Base-by-base conservation (phyloP, 2,113 vertebrate species). In the Vulpes vulpes region DNA sequence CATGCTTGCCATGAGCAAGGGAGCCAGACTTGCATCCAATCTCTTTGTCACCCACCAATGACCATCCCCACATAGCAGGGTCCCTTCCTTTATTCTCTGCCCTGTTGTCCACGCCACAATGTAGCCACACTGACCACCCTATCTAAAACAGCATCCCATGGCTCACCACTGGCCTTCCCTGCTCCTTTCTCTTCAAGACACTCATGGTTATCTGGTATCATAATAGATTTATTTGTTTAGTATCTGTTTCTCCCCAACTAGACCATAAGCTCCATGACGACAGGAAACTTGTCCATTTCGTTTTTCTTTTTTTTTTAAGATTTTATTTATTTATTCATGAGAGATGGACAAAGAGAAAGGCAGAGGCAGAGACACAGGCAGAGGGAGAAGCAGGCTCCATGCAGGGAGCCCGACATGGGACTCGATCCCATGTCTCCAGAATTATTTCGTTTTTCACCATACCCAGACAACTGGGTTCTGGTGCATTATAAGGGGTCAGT, bases 111-210 rank as follows among this genome's bases (percentile, higher is more conserved):
- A 30, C 20, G 23, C 35, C 27, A 25, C 30, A 16, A 43, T 22
- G 6, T 0, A 8, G 16, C 49, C 76, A 38, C 25, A 1, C 10
- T 20, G 23, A 30, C 60, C 19, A 7, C 19, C 16, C 9, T 12
- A 16, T 35, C 53, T 3, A n/a, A 65, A 32, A 27, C 9, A 23
- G 11, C 16, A 17, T 8, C 12, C 49, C 17, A 3, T 12, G 0
- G 0, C 59, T 43, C 25, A 1, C 38, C 7, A 1, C 43, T 2
- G 1, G 35, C 25, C 11, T 38, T 57, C 62, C 22, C 59, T 49
- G 3, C 8, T 32, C 25, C 7, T 3, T 32, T 49, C 27, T 38
- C 38, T 55, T 60, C 73, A 8, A 43, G 60, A 9, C 65, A 49
- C 35, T 16, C n/a, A 30, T 2, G 12, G 38, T 32, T 23, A 27